Evolutionary conservation across 2,888 invertebrate species (phyloP), one percentile per base, ranked within the genome.

Genomic region (Bombylius major): DNA sequence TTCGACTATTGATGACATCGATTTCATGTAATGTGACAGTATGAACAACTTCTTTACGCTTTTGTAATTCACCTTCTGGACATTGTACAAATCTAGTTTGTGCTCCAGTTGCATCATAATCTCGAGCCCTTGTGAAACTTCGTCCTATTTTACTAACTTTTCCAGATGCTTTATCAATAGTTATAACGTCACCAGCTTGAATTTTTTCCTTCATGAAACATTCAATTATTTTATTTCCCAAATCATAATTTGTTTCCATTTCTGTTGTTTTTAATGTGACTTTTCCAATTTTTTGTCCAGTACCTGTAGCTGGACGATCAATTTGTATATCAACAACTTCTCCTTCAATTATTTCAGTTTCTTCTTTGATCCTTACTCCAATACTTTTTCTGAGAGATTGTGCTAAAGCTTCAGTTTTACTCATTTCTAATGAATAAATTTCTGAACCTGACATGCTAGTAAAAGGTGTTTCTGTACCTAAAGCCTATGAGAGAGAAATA

Each of bases 241-340:
- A 80, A 72, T 99, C 99, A 70, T 99, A 99, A 61, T 97, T 89
- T 0, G 99, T 98, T 75, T 99, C 99, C 99, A 99, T 99, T 73
- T 99, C 99, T 0, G 97, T 98, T 0, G 99, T 99, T 77, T 99
- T 99, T 50, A 99, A 77, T 0, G 97, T 98, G 44, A 99, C 78
- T 66, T 98, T 92, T 3, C 97, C 97, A 49, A 93, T 84, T 71
- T 75, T 75, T 51, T 75, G 75, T 0, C 90, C 90, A 13, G 87
- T 83, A 32, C 92, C 95, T 0, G 93, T 88, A 0, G 93, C 95
- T 0, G 96, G 95, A 31, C 96, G 78, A 69, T 99, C 99, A 36
- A 99, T 89, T 70, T 95, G 92, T 50, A 99, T 87, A 66, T 97
- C 96, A 0, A 99, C 96, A 1, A 99, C 98, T 76, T 99, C 99